phyloP scores from a whole-genome alignment of 2,797 vertebrate genomes.

The Sebastes hopkinsi region DNA sequence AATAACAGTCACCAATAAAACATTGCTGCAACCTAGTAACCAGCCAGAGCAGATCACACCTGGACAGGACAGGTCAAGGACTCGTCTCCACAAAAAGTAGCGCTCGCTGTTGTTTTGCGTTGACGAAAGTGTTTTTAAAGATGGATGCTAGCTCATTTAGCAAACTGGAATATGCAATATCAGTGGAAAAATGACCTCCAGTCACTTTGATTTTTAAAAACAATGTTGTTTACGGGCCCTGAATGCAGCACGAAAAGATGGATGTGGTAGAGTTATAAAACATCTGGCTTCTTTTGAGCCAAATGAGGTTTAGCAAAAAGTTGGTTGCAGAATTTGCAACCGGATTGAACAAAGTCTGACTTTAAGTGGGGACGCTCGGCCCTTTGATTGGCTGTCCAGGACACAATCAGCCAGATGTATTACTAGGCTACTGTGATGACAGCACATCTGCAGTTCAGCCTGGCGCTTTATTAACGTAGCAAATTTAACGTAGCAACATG shows the following conservation, averaged over 20 bases:
- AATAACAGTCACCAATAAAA: constrained; percentile 97
- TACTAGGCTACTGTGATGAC: constrained; percentile 78
- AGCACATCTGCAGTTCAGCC: constrained; percentile 75
- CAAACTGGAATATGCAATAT: neutral
- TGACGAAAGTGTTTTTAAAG: neutral
- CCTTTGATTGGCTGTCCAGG: constrained; percentile 84
- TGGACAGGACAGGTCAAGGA: constrained; percentile 83
- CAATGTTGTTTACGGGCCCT: neutral
- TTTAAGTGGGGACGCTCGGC: constrained; percentile 73
- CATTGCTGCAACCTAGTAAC: constrained; percentile 87
- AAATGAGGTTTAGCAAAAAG: constrained; percentile 19
- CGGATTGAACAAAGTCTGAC: constrained; percentile 43
- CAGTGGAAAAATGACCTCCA: neutral
- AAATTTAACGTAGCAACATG: constrained; percentile 22
- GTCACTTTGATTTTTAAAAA: neutral
- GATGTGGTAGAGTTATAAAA: neutral
- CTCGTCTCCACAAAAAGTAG: constrained; percentile 78
- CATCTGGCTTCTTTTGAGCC: constrained; percentile 11
- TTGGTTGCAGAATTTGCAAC: constrained; percentile 20
- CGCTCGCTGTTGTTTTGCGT: neutral
- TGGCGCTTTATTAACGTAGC: constrained; percentile 18
- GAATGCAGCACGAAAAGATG: constrained; percentile 12
- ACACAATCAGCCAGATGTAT: constrained; percentile 82
- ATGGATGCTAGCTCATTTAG: neutral
- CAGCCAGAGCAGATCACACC: constrained; percentile 85